Evolutionary conservation across 2,113 vertebrate species (phyloP).

Genomic region (Paramormyrops kingsleyae): DNA sequence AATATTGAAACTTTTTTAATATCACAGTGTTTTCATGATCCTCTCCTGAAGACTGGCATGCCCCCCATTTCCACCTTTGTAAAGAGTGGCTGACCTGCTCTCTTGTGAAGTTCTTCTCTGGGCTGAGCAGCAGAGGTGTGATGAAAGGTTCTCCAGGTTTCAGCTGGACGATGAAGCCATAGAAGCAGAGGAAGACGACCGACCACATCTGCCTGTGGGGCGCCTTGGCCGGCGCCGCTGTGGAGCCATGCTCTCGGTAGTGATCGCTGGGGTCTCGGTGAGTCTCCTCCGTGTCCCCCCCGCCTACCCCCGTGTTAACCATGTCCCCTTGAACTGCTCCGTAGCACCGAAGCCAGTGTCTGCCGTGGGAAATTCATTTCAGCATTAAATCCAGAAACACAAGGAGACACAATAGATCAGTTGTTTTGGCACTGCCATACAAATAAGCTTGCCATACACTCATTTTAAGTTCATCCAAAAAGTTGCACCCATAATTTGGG

Average conservation of each 20-base stretch:
- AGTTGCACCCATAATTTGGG: not conserved
- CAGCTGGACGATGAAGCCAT: constrained; percentile 75
- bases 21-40: not conserved
- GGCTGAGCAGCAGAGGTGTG: constrained; percentile 70
- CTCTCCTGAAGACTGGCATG: not conserved
- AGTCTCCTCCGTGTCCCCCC: not conserved
- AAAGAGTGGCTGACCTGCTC: constrained; percentile 54
- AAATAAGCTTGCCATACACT: not conserved
- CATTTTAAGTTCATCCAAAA: not conserved
- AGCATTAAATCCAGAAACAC: not conserved
- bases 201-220: constrained; percentile 56
- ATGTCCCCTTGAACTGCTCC: not conserved
- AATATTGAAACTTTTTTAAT: not conserved
- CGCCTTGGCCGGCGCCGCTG: not conserved
- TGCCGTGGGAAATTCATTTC: not conserved
- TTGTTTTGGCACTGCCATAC: not conserved
- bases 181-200: constrained; percentile 73
- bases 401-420: not conserved
- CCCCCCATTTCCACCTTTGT: not conserved
- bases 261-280: not conserved
- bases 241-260: not conserved
- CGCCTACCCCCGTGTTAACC: not conserved
- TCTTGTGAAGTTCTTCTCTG: constrained; percentile 72
- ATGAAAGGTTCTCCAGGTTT: constrained; percentile 81
- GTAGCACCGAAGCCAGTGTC: not conserved